Conservation (phyloP, 64 coral and sea anemone genomes). For the Actinia equina region DNA sequence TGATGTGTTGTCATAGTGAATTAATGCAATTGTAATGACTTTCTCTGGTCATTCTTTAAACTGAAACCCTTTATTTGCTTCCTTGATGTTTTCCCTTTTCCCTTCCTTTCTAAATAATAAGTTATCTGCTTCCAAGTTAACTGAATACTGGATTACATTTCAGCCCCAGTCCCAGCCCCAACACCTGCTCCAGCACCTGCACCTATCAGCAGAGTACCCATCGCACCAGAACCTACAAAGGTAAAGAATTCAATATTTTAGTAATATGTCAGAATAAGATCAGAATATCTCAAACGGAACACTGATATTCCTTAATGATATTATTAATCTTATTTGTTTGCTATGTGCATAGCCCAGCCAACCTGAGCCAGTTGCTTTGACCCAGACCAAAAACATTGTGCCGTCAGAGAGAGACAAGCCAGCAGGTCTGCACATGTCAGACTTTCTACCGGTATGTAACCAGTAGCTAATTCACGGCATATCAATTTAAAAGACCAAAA, state of each 20-base stretch:
- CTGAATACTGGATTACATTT: neutral
- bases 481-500: too few relatives aligned
- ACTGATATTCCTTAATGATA: too few relatives aligned
- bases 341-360: neutral
- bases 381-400: slow-evolving; percentile 57
- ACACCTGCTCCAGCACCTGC: slow-evolving; percentile 14
- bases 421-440: slow-evolving; percentile 90
- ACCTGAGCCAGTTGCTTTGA: slow-evolving; percentile 35
- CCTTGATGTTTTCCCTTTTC: too few relatives aligned
- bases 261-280: too few relatives aligned
- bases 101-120: neutral
- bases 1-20: too few relatives aligned
- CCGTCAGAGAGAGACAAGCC: slow-evolving; percentile 97
- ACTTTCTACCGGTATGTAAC: slow-evolving; percentile 88
- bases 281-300: too few relatives aligned
- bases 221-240: slow-evolving; percentile 62
- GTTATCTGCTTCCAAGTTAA: neutral
- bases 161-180: neutral
- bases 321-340: neutral
- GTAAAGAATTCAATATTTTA: too few relatives aligned
- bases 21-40: too few relatives aligned
- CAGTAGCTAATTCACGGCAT: too few relatives aligned
- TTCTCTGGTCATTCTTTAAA: too few relatives aligned
- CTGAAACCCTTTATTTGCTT: too few relatives aligned
- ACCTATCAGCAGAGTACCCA: neutral